Base-by-base conservation (phyloP, 2,113 vertebrate species). In the Syrmaticus mikado region DNA sequence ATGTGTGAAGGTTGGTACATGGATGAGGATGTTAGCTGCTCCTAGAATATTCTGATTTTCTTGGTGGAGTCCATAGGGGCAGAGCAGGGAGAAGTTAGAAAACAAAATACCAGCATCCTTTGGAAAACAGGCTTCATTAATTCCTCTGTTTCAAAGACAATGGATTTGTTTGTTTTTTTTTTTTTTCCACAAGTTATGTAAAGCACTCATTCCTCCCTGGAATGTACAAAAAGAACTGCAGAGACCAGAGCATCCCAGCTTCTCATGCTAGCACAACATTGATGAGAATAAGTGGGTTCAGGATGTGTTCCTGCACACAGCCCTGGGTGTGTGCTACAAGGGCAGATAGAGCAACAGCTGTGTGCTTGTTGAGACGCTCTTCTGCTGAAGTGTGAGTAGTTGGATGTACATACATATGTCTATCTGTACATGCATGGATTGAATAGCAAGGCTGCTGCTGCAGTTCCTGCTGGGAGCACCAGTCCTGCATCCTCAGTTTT, bases 391-490 rank as follows among this genome's bases (percentile, higher is more conserved):
- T 12, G 27, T 6, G 38, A 48, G 32, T 24, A 18, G 20, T 2
- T 40, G 70, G 46, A 76, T 48, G 34, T 2, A 66, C 43, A 18
- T 1, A 24, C 1, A 1, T 46, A 18, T 48, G 14, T 64, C n/a
- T 46, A 28, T 58, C 22, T 45, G 24, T 11, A 21, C 2, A 14
- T 1, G 0, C 40, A 14, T 14, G 41, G 28, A 45, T 30, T 3
- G 3, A 61, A 30, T 27, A 74, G 60, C 24, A 34, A 40, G 79
- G 66, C 46, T 55, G 45, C 30, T 25, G 15, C 48, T 40, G 48
- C 30, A 17, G 45, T 8, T 80, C 48, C 61, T 79, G 50, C 41
- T 53, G 86, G 75, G 43, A 80, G 13, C 64, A 52, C 16, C 27
- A 20, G 36, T 60, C 27, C 43, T 85, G 38, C 57, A 53, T 40